These are phyloP conservation scores for Gymnoscopelus microlampas DNA, from an alignment of 2,797 vertebrate genomes.

Conservation along the genomic window DNA sequence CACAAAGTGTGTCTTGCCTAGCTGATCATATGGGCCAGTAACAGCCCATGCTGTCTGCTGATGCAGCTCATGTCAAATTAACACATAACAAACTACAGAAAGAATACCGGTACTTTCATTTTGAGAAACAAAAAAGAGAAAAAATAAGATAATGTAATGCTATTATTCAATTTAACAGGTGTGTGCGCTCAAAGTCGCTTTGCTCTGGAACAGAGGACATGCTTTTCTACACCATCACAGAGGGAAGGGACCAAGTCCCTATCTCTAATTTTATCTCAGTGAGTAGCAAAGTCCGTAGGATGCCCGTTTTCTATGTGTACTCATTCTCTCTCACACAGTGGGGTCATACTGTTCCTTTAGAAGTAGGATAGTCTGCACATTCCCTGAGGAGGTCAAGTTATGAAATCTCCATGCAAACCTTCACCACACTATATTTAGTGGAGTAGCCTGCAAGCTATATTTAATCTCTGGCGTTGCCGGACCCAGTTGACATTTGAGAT, in stretches of 20 bases:
- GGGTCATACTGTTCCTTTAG: no score
- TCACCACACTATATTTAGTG: neutral
- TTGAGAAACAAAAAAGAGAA: no score
- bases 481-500: neutral
- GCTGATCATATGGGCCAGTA: no score
- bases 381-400: neutral
- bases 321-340: no score
- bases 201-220: constrained; percentile 84
- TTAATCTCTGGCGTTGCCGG: neutral
- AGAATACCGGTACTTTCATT: no score
- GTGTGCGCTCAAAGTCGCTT: constrained; percentile 59
- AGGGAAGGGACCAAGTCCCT: constrained; percentile 86
- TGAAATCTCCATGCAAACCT: neutral
- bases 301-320: neutral
- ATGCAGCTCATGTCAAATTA: no score
- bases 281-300: constrained; percentile 53
- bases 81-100: no score
- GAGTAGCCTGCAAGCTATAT: neutral
- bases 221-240: constrained; percentile 90
- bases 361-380: no score
- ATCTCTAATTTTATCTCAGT: constrained; percentile 86
- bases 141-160: no score
- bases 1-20: neutral
- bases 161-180: constrained; percentile 45
- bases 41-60: no score